Evolutionary conservation across 2,113 vertebrate species (phyloP).

Genomic region (Lagopus leucura): DNA sequence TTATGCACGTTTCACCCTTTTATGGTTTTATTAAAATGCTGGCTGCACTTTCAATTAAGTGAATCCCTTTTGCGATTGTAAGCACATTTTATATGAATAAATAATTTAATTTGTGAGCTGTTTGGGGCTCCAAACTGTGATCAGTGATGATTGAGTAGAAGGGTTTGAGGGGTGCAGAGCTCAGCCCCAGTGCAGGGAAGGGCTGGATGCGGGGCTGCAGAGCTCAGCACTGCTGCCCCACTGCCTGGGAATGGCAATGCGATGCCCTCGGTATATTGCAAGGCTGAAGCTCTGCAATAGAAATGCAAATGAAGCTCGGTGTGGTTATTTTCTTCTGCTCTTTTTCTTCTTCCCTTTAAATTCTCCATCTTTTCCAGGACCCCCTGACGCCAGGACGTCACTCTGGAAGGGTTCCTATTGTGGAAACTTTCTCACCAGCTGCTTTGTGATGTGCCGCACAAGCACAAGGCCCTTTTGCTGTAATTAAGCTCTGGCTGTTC

Average conservation of each 20-base stretch:
- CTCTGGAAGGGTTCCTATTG: background rate
- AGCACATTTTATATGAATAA: constrained; percentile 32
- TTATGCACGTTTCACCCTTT: constrained; percentile 46
- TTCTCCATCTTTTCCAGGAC: background rate
- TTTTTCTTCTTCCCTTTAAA: background rate
- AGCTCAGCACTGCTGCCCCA: background rate
- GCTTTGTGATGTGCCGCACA: background rate
- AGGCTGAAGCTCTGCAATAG: background rate
- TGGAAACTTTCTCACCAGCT: background rate
- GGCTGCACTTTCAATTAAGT: constrained; percentile 49
- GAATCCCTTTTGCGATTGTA: constrained; percentile 19
- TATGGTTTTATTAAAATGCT: constrained; percentile 52
- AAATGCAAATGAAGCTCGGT: background rate
- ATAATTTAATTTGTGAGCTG: background rate
- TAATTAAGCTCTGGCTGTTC: background rate
- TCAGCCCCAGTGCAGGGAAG: background rate
- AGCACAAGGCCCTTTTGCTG: background rate
- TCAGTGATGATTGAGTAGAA: accelerated
- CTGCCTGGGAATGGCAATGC: accelerated
- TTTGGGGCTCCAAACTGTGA: background rate
- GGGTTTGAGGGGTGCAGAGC: background rate
- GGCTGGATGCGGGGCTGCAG: background rate
- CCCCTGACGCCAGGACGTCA: background rate
- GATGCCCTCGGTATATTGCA: background rate
- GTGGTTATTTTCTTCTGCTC: background rate